These are phyloP conservation scores for Hystrix brachyura DNA, from an alignment of 2,113 vertebrate genomes.

Conservation along the genomic window DNA sequence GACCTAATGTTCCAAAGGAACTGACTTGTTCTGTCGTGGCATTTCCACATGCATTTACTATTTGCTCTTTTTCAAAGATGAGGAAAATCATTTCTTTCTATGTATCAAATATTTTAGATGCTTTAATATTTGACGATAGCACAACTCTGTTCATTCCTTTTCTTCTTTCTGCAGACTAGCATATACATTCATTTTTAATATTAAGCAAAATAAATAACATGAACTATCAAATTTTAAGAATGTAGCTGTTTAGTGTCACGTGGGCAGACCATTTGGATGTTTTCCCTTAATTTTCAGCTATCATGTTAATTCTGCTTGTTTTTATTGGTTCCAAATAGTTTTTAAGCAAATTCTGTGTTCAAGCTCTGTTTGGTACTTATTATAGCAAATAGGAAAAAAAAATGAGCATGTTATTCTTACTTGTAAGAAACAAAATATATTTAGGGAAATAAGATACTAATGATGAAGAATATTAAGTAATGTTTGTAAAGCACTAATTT, in stretches of 20 bases:
- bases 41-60: slow-evolving; percentile 28
- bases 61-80: slow-evolving; percentile 5
- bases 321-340: not conserved
- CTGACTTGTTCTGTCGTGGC: slow-evolving; percentile 58
- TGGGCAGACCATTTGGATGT: not conserved
- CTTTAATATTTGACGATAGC: not conserved
- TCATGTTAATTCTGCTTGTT: slow-evolving; percentile 2
- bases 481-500: slow-evolving; percentile 8
- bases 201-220: slow-evolving; percentile 7
- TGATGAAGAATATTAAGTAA: not conserved
- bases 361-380: not conserved
- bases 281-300: not conserved
- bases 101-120: not conserved
- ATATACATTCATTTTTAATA: not conserved
- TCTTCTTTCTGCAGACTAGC: not conserved
- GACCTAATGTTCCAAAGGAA: slow-evolving; percentile 67
- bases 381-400: not conserved
- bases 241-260: not conserved
- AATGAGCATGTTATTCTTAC: not conserved
- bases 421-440: slow-evolving; percentile 26
- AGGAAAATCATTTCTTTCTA: slow-evolving; percentile 46
- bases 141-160: not conserved
- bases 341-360: not conserved
- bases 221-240: not conserved
- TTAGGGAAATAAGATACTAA: not conserved